Conservation (phyloP, 2,888 invertebrate genomes). For the Cryptophagus acutangulus region DNA sequence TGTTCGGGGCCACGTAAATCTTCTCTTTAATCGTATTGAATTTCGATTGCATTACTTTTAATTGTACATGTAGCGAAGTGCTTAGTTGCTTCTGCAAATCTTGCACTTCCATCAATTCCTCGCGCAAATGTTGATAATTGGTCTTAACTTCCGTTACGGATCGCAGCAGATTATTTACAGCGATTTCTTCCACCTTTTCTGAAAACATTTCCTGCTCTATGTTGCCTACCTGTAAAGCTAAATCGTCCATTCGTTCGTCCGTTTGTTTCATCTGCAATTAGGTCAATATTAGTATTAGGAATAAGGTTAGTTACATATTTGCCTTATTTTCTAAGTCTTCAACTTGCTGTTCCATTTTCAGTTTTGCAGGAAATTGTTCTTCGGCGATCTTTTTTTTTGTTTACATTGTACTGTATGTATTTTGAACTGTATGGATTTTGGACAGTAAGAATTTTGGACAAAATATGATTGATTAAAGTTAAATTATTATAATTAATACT, state of each 20-base stretch:
- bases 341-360: constrained; percentile 41
- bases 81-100: constrained; percentile 74
- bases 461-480: too few relatives aligned
- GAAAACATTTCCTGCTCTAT: constrained; percentile 60
- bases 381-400: too few relatives aligned
- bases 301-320: constrained; percentile 1
- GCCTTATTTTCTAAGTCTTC: constrained; percentile 44
- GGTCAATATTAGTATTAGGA: constrained; percentile 5
- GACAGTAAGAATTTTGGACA: too few relatives aligned
- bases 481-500: too few relatives aligned
- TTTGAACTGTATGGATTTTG: too few relatives aligned
- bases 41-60: constrained; percentile 67
- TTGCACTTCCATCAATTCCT: constrained; percentile 75
- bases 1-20: constrained; percentile 48
- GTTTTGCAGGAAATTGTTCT: too few relatives aligned
- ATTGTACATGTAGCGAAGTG: constrained; percentile 66
- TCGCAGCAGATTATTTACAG: constrained; percentile 67
- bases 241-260: constrained; percentile 65
- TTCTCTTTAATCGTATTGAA: constrained; percentile 68
- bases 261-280: constrained; percentile 62
- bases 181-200: constrained; percentile 52
- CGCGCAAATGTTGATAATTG: constrained; percentile 73
- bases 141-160: constrained; percentile 74
- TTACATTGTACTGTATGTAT: too few relatives aligned
- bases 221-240: constrained; percentile 69